Percentiles rank a stretch among this genome's conserved stretches.
phyloP scores from a whole-genome alignment of 1,140 invertebrate species.

The Coboldia fuscipes region DNA sequence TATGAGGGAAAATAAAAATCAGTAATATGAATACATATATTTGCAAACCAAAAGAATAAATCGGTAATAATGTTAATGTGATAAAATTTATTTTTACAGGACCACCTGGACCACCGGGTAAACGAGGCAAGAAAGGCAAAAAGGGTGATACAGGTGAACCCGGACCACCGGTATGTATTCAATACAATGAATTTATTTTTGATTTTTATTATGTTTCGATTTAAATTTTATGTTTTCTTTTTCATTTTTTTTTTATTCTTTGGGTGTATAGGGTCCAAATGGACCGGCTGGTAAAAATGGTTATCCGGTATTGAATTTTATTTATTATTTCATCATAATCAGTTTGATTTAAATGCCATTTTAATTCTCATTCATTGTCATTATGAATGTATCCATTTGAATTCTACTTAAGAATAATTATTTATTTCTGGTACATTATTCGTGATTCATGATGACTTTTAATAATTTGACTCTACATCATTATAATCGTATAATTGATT shows the following conservation, averaged over 20 bases:
- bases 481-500: too few species aligned
- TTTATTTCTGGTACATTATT: too few species aligned
- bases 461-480: too few species aligned
- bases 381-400: too few species aligned
- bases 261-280: conserved; percentile 37
- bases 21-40: too few species aligned
- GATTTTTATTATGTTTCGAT: conserved; percentile 7
- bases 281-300: conserved; percentile 66
- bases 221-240: conserved; percentile 4
- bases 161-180: conserved; percentile 42
- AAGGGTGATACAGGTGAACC: conserved; percentile 66
- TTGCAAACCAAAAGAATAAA: too few species aligned
- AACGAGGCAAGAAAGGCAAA: conserved; percentile 70
- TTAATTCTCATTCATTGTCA: too few species aligned
- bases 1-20: too few species aligned
- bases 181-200: neutral
- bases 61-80: too few species aligned
- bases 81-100: conserved; percentile 34
- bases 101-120: conserved; percentile 52
- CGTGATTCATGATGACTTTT: too few species aligned
- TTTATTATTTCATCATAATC: conserved; percentile 6
- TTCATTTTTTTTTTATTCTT: conserved; percentile 7
- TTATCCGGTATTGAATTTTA: conserved; percentile 49
- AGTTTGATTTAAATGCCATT: too few species aligned
- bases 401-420: too few species aligned